A percentile compares a stretch with the other conserved stretches of the same genome.
These are phyloP conservation scores for Brachyptera putata DNA, from an alignment of 2,888 invertebrate genomes.

Conservation along the genomic window DNA sequence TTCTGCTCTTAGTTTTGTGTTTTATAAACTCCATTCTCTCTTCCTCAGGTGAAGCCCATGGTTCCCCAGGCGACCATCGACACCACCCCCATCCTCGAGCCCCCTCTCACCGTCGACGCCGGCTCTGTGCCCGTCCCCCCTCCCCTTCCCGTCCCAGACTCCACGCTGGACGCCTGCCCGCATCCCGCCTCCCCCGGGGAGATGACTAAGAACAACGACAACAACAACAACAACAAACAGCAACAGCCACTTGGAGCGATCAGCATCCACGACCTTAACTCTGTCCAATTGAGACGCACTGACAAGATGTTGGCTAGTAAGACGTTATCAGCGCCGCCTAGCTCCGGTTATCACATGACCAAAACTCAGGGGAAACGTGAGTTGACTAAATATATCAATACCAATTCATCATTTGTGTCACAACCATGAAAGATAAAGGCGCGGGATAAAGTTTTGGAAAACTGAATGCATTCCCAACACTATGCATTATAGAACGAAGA, in stretches of 20 bases:
- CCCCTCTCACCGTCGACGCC: conserved; percentile 39
- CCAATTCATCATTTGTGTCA: no score
- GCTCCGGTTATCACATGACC: neutral
- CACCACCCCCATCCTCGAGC: conserved; percentile 15
- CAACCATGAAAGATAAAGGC: no score
- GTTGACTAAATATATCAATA: no score
- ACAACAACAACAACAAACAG: conserved; percentile 43
- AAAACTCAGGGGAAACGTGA: conserved; percentile 9
- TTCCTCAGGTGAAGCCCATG: neutral
- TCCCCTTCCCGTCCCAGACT: conserved; percentile 29
- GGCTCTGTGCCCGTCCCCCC: conserved; percentile 32
- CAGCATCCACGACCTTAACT: conserved; percentile 80
- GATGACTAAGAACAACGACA: neutral
- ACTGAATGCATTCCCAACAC: no score
- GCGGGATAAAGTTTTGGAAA: no score
- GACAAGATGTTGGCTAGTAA: conserved; percentile 71
- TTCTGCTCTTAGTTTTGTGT: no score
- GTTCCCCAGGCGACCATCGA: conserved; percentile 39
- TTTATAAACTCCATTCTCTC: no score
- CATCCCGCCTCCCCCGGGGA: conserved; percentile 19
- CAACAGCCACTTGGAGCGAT: conserved; percentile 81
- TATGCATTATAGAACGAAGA: no score
- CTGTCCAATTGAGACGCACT: conserved; percentile 74
- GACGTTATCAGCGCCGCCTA: conserved; percentile 74
- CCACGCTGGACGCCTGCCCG: conserved; percentile 4